Conservation (phyloP, 2,797 vertebrate species). For the Galago senegalensis region DNA sequence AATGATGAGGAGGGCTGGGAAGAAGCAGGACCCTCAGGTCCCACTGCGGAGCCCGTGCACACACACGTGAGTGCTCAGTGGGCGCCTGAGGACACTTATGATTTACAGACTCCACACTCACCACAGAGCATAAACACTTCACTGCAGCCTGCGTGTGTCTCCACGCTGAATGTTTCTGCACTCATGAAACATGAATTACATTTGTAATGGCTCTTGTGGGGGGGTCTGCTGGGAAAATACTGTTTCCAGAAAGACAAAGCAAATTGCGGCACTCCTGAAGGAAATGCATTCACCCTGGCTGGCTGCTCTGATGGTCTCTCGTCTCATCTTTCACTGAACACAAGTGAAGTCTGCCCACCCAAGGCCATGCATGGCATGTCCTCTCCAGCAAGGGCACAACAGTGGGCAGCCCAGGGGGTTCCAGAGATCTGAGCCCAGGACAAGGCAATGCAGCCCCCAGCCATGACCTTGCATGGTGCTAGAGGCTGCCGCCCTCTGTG, state of each 20-base stretch:
- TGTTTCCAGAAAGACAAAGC: conserved; percentile 93
- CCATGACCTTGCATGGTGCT: too few species aligned
- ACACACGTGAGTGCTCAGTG: conserved; percentile 92
- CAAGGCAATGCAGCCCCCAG: too few species aligned
- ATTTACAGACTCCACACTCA: conserved; percentile 96
- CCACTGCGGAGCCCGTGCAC: conserved; percentile 86
- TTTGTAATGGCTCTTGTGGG: conserved; percentile 94
- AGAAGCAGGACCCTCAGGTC: conserved; percentile 83
- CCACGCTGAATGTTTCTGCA: conserved; percentile 92
- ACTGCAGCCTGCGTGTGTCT: conserved; percentile 96
- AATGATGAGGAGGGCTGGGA: not conserved
- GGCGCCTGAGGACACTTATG: conserved; percentile 91
- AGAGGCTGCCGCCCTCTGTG: too few species aligned
- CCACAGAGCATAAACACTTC: conserved; percentile 97
- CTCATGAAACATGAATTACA: conserved; percentile 97
- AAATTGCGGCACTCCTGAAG: conserved; percentile 93
- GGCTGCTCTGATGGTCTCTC: conserved; percentile 91
- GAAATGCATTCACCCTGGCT: conserved; percentile 93
- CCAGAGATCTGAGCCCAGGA: too few species aligned
- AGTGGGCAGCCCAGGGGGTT: too few species aligned
- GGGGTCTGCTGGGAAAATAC: conserved; percentile 90
- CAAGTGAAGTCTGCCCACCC: conserved; percentile 87
- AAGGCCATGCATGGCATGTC: conserved; percentile 10
- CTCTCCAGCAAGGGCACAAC: not conserved
- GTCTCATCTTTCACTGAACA: conserved; percentile 91